Percentiles rank a stretch among this genome's conserved stretches.
These are phyloP conservation scores for Hydrophis major DNA, from an alignment of 2,797 vertebrate genomes.

Conservation along the genomic window DNA sequence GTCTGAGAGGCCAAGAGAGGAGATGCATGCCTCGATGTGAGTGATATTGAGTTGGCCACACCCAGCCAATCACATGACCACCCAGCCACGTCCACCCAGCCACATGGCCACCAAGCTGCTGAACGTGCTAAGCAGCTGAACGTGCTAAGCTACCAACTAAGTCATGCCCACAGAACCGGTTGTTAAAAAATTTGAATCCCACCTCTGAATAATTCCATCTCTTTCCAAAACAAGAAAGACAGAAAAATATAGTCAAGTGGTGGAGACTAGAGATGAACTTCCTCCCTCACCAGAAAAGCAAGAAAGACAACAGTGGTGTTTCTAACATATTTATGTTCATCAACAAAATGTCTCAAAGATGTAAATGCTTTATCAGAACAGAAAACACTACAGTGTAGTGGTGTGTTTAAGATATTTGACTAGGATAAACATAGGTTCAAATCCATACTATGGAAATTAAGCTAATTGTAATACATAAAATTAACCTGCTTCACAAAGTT, in stretches of 20 bases:
- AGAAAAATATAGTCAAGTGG: conserved; percentile 22
- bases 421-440: background rate
- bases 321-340: conserved; percentile 44
- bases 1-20: too few species aligned
- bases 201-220: background rate
- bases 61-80: too few species aligned
- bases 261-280: conserved; percentile 53
- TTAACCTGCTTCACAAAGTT: background rate
- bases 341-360: background rate
- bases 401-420: background rate
- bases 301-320: conserved; percentile 22
- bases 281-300: conserved; percentile 15
- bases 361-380: background rate
- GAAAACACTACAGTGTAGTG: background rate
- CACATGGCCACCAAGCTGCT: too few species aligned
- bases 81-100: too few species aligned
- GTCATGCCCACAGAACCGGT: too few species aligned
- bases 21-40: too few species aligned
- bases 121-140: too few species aligned
- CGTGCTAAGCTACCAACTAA: too few species aligned
- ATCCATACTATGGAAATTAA: background rate
- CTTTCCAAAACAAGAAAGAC: background rate
- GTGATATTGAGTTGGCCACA: too few species aligned
- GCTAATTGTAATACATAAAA: background rate
- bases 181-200: too few species aligned